A percentile compares a stretch with the other conserved stretches of the same genome.
Evolutionary conservation across 2,888 invertebrate genomes (phyloP).

Genomic region (Drosophila mettleri): DNA sequence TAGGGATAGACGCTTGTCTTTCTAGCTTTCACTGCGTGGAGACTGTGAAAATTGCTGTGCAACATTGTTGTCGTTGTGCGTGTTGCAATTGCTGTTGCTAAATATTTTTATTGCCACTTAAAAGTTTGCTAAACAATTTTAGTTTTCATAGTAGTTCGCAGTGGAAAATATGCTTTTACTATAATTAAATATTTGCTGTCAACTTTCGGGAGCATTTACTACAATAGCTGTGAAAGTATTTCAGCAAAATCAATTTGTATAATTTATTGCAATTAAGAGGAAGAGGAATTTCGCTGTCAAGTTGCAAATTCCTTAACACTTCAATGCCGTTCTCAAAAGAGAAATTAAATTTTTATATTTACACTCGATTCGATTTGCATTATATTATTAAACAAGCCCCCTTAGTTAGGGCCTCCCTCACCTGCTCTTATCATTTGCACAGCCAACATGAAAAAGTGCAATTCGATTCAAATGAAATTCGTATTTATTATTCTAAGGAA

Average conservation of each 20-base stretch:
- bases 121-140: slow-evolving; percentile 23
- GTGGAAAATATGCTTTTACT: slow-evolving; percentile 1
- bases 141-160: not conserved
- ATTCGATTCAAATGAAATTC: not conserved
- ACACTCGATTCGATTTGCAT: not conserved
- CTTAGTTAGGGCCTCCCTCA: not conserved
- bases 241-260: not conserved
- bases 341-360: not conserved
- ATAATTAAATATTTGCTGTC: slow-evolving; percentile 14
- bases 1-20: too few relatives aligned
- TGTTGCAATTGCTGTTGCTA: slow-evolving; percentile 11
- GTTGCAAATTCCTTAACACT: not conserved
- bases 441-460: too few relatives aligned
- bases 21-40: not conserved
- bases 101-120: slow-evolving; percentile 42
- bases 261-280: not conserved
- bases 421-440: not conserved
- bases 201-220: not conserved
- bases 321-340: not conserved
- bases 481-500: not conserved
- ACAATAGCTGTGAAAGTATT: not conserved
- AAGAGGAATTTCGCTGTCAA: too few relatives aligned
- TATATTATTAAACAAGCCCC: not conserved
- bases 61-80: slow-evolving; percentile 13
- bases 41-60: not conserved